Evolutionary conservation across 2,888 invertebrate species (phyloP).

Genomic region (Petrolisthes cinctipes): DNA sequence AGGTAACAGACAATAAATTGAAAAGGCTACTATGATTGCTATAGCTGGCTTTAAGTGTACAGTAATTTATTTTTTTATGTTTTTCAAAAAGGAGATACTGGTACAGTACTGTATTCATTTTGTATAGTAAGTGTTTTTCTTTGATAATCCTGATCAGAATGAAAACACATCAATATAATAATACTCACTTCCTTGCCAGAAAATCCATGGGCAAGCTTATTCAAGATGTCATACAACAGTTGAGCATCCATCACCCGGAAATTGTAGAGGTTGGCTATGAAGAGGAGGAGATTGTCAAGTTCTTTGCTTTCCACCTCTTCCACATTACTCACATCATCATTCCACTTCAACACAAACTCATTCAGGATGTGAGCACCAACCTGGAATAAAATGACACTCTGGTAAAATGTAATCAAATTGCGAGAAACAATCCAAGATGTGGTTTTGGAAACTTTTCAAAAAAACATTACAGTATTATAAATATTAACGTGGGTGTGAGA

Average conservation of each 20-base stretch:
- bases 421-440: no score
- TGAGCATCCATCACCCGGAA: slow-evolving; percentile 87
- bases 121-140: neutral
- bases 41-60: no score
- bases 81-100: neutral
- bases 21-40: no score
- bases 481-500: neutral
- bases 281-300: slow-evolving; percentile 83
- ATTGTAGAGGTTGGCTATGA: slow-evolving; percentile 86
- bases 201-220: slow-evolving; percentile 77
- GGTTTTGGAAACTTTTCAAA: no score
- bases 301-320: slow-evolving; percentile 80
- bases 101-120: neutral
- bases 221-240: slow-evolving; percentile 84
- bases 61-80: no score
- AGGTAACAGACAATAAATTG: no score
- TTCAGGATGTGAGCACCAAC: slow-evolving; percentile 62
- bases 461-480: no score
- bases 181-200: slow-evolving; percentile 79
- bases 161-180: neutral
- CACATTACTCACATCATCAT: slow-evolving; percentile 13
- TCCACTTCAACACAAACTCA: slow-evolving; percentile 59
- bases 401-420: neutral
- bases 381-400: slow-evolving; percentile 24
- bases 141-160: neutral